These are phyloP conservation scores for Magallana ariakensis DNA, from an alignment of 1,140 invertebrate species.

Conservation along the genomic window DNA sequence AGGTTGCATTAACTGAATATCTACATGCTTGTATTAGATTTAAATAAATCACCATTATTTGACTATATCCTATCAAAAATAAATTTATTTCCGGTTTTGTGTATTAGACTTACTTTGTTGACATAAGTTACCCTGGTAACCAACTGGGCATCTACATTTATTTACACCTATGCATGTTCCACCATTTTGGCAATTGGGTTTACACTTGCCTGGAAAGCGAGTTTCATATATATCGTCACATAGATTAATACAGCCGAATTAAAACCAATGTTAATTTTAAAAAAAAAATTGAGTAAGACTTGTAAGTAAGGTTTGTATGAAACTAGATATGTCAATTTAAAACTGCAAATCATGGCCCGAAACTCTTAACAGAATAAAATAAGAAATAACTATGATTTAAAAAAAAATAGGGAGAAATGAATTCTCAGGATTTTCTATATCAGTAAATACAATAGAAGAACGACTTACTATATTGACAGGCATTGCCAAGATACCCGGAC, in stretches of 20 bases:
- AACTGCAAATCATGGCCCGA: no score
- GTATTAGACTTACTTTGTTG: conserved; percentile 39
- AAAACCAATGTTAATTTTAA: no score
- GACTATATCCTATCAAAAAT: neutral
- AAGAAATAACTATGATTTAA: no score
- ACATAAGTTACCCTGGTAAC: conserved; percentile 51
- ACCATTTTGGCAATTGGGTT: conserved; percentile 53
- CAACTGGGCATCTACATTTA: conserved; percentile 54
- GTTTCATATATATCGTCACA: neutral
- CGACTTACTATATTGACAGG: conserved; percentile 84
- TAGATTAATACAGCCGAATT: no score
- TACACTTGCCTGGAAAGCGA: conserved; percentile 52
- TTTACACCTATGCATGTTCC: conserved; percentile 55
- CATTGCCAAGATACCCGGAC: conserved; percentile 71
- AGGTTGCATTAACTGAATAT: neutral
- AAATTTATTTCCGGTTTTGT: no score
- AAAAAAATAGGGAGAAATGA: no score
- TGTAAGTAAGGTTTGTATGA: no score
- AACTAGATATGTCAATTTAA: no score
- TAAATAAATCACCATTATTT: neutral
- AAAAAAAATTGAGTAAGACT: no score
- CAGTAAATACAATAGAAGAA: neutral
- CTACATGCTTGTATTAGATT: neutral
- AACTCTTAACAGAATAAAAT: no score
- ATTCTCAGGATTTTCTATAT: no score